Conservation (phyloP, 2,888 invertebrate species). For the Dyspetes luteomarginatus region DNA sequence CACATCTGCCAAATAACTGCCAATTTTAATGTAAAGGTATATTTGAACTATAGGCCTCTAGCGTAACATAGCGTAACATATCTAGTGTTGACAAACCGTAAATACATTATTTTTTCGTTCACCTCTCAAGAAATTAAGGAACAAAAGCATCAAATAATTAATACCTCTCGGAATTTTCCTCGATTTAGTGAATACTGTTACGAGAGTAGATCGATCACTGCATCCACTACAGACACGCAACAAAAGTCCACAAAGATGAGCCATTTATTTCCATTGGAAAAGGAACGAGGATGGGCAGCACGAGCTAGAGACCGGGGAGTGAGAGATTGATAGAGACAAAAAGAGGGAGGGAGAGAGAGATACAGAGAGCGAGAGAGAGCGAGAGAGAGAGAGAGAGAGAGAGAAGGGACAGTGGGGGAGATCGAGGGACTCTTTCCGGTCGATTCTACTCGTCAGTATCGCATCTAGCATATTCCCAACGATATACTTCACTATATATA, state of each 20-base stretch:
- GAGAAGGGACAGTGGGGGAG: constrained; percentile 4
- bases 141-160: no score
- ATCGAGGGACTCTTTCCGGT: constrained; percentile 53
- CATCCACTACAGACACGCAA: neutral
- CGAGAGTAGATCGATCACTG: neutral
- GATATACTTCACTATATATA: neutral
- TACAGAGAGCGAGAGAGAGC: constrained; percentile 1
- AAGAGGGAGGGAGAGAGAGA: neutral
- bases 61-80: no score
- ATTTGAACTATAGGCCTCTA: no score
- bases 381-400: constrained; percentile 6
- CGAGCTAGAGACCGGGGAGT: neutral
- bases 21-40: no score
- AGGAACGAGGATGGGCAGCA: neutral
- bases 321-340: neutral
- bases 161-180: no score
- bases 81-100: no score
- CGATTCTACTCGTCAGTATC: constrained; percentile 56
- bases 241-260: neutral
- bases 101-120: no score
- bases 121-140: no score
- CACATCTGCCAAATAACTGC: no score
- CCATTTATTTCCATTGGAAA: neutral
- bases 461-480: neutral
- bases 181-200: neutral